These are phyloP conservation scores for Sarcophaga subvicina DNA, from an alignment of 2,888 invertebrate species.

Conservation along the genomic window DNA sequence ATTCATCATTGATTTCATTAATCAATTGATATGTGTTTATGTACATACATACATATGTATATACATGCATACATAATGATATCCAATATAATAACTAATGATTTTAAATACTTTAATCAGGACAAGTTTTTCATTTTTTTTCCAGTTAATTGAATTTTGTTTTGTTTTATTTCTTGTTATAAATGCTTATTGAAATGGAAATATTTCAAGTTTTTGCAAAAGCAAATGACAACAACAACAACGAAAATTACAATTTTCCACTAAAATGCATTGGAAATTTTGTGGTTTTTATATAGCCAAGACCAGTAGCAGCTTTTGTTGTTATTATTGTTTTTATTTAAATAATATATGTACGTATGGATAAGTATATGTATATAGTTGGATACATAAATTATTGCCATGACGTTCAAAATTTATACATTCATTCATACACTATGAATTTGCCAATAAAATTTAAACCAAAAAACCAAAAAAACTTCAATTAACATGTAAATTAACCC, in stretches of 20 bases:
- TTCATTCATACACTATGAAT: slow-evolving; percentile 4
- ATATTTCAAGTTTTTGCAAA: slow-evolving; percentile 43
- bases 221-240: not conserved
- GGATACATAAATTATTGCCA: slow-evolving; percentile 15
- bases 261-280: slow-evolving; percentile 27
- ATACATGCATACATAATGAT: not conserved
- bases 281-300: slow-evolving; percentile 13
- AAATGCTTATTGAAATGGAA: slow-evolving; percentile 52
- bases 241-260: slow-evolving; percentile 31
- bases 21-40: not conserved
- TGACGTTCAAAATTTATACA: slow-evolving; percentile 17
- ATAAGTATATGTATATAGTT: slow-evolving; percentile 3
- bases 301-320: not conserved
- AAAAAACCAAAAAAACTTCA: not conserved
- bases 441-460: slow-evolving; percentile 15
- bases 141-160: not conserved
- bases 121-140: slow-evolving; percentile 37
- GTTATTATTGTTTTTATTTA: slow-evolving; percentile 2
- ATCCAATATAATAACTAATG: not conserved
- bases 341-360: not conserved
- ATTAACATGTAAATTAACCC: no score
- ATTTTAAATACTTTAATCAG: slow-evolving; percentile 33
- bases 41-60: not conserved
- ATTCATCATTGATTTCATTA: not conserved
- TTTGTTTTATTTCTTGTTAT: slow-evolving; percentile 14